Evolutionary conservation across 2,113 vertebrate genomes (phyloP), one percentile per base, ranked within the genome.

Genomic region (Mus spicilegus): DNA sequence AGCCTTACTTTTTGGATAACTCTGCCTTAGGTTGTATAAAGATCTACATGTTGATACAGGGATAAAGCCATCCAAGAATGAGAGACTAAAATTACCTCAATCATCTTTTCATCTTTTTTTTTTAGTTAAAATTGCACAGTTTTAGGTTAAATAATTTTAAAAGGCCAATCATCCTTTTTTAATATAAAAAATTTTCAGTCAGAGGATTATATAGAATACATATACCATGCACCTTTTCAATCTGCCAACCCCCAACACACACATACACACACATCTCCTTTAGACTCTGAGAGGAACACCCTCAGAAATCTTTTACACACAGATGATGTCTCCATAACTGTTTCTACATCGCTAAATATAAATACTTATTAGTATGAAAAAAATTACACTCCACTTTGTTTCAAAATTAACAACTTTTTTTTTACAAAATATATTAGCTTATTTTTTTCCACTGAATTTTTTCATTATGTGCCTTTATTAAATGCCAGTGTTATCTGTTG

Each of bases 11-110:
- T 80, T 67, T 80, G 56, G 78, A 36, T 30, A 87, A 39, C 33
- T 63, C 20, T 77, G 67, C 65, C 72, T 91, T 72, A 36, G 36
- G 26, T 91, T 75, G 86, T 58, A 46, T 17, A 81, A 76, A 94
- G 13, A 42, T 11, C 4, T 49, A 39, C 39, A 17, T 75, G 63
- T 65, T 63, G n/a, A 65, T 73, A 73, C 26, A 36, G 67, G 89
- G 54, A 92, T 63, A 78, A 78, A 94, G 91, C 63, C 78, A 81
- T 20, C 28, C 4, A 58, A 94, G 39, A 58, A n/a, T 63, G 19
- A 94, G 16, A 94, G 54, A 73, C 80, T 92, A 90, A 93, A 94
- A 96, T 54, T 80, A 20, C 63, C 17, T 92, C 36, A 7, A 12
- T 19, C 33, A 28, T 16, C 42, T 33, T 84, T 39, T 72, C 13